phyloP scores from a whole-genome alignment of 2,797 vertebrate species.

The Hydrophis major region DNA sequence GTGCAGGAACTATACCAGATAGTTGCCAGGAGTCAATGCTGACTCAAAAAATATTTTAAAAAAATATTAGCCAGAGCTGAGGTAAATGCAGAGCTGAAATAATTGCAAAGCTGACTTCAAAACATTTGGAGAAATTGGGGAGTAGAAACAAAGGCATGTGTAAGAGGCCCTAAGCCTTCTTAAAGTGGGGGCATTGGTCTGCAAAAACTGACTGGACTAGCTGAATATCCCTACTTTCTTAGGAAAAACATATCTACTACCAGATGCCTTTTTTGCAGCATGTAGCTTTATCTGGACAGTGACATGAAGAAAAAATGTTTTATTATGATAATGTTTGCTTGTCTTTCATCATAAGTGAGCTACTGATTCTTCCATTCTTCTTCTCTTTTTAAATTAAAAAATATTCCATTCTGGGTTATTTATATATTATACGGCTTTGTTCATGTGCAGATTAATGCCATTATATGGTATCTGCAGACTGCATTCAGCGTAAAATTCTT shows the following conservation, averaged over 20 bases:
- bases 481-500: slow-evolving; percentile 25
- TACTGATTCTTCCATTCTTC: slow-evolving; percentile 2
- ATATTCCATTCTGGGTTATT: slow-evolving; percentile 19
- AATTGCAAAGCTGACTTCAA: background rate
- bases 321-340: background rate
- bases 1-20: background rate
- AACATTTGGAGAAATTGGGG: background rate
- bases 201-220: background rate
- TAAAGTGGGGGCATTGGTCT: background rate
- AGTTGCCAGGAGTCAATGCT: background rate
- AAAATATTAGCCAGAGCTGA: background rate
- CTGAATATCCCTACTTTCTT: background rate
- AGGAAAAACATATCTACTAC: background rate
- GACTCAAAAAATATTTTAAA: background rate
- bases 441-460: slow-evolving; percentile 26
- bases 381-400: slow-evolving; percentile 44
- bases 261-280: background rate
- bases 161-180: background rate
- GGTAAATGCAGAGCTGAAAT: background rate
- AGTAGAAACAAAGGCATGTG: background rate
- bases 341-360: background rate
- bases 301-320: background rate
- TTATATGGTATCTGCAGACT: background rate
- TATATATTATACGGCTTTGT: slow-evolving; percentile 21
- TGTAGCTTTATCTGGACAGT: background rate